These are phyloP conservation scores for Cataglyphis rosenhaueri DNA, from an alignment of 2,888 invertebrate genomes.

Conservation along the genomic window DNA sequence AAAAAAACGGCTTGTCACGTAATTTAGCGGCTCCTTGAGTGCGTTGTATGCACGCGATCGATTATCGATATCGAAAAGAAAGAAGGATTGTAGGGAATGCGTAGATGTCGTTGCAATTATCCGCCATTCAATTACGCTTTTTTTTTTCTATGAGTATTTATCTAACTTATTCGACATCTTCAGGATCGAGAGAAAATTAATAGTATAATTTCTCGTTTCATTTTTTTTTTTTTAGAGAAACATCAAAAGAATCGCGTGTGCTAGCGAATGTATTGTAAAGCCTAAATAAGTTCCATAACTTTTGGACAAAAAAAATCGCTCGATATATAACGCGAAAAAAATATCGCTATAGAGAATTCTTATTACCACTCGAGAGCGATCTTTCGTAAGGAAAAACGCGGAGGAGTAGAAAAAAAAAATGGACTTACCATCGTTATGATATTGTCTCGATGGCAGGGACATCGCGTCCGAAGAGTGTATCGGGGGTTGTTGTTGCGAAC, in stretches of 20 bases:
- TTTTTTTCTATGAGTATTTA: neutral
- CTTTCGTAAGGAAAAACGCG: conserved; percentile 33
- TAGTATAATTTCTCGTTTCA: neutral
- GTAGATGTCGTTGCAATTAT: conserved; percentile 2
- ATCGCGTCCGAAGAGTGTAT: conserved; percentile 68
- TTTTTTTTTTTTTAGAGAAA: conserved; percentile 16
- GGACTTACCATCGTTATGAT: conserved; percentile 83
- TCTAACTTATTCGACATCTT: neutral
- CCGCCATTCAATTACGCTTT: neutral
- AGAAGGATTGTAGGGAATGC: conserved; percentile 1
- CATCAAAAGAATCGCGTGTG: neutral
- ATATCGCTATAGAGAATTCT: neutral
- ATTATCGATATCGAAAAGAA: conserved; percentile 28
- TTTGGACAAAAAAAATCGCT: neutral
- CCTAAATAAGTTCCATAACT: neutral
- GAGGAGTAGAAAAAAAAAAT: conserved; percentile 52
- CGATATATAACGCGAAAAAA: neutral
- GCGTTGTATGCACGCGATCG: conserved; percentile 21
- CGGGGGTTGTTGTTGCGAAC: conserved; percentile 56
- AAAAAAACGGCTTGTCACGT: conserved; percentile 62
- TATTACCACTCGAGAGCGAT: conserved; percentile 14
- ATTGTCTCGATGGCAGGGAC: conserved; percentile 76
- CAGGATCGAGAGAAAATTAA: neutral
- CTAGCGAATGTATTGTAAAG: neutral
- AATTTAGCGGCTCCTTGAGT: conserved; percentile 31